Evolutionary conservation across 2,888 invertebrate species (phyloP).

Genomic region (Tortricodes alternella): DNA sequence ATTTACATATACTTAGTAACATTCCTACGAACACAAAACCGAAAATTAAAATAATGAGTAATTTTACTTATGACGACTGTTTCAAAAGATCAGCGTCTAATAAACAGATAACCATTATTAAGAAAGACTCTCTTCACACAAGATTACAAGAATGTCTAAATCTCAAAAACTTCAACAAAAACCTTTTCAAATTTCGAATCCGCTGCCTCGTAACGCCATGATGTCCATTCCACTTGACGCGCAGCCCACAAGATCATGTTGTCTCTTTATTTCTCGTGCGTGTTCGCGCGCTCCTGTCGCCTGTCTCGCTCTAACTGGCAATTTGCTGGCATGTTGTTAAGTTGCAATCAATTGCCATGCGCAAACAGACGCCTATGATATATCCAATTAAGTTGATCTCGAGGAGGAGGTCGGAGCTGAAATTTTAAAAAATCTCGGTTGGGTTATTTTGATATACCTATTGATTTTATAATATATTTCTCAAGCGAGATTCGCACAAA

Average conservation of each 20-base stretch:
- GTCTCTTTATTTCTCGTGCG: background rate
- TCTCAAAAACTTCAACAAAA: slow-evolving; percentile 35
- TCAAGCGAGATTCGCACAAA: too few relatives aligned
- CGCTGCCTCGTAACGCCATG: slow-evolving; percentile 43
- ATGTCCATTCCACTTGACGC: slow-evolving; percentile 40
- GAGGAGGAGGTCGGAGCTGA: slow-evolving; percentile 51
- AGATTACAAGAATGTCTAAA: slow-evolving; percentile 35
- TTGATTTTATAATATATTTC: too few relatives aligned
- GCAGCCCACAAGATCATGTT: slow-evolving; percentile 2
- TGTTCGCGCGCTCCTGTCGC: slow-evolving; percentile 6
- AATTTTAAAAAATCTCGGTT: too few relatives aligned
- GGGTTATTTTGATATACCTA: too few relatives aligned
- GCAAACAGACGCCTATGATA: slow-evolving; percentile 84
- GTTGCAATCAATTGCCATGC: slow-evolving; percentile 83
- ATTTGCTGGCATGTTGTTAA: slow-evolving; percentile 81
- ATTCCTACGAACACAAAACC: too few relatives aligned
- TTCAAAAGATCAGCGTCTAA: too few relatives aligned
- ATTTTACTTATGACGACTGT: too few relatives aligned
- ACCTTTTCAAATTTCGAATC: slow-evolving; percentile 55
- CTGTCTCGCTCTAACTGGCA: slow-evolving; percentile 41
- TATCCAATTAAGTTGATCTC: slow-evolving; percentile 77
- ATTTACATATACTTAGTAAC: too few relatives aligned
- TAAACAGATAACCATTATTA: too few relatives aligned
- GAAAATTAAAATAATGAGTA: too few relatives aligned
- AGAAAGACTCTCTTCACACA: too few relatives aligned